Evolutionary conservation across 2,888 invertebrate genomes (phyloP).

Genomic region (Ceraclea dissimilis): DNA sequence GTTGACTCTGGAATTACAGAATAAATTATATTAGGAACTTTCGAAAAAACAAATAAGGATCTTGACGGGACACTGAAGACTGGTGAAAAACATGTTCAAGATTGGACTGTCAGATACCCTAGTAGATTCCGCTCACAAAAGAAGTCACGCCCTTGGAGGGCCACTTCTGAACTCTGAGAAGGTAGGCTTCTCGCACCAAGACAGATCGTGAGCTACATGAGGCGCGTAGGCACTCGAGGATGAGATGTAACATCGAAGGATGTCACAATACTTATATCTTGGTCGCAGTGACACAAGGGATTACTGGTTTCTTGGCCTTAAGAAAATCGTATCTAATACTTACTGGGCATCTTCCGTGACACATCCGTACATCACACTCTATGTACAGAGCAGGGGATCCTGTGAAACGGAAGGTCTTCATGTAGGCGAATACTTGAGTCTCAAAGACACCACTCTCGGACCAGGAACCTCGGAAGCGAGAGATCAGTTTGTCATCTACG

Average conservation of each 20-base stretch:
- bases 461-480: slow-evolving; percentile 89
- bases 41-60: background rate
- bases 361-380: slow-evolving; percentile 93
- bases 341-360: slow-evolving; percentile 90
- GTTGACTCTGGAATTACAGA: slow-evolving; percentile 62
- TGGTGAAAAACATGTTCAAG: background rate
- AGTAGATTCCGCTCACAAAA: too few species aligned
- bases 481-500: slow-evolving; percentile 87
- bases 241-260: too few species aligned
- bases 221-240: too few species aligned
- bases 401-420: slow-evolving; percentile 91
- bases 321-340: slow-evolving; percentile 33
- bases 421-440: slow-evolving; percentile 90
- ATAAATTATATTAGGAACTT: background rate
- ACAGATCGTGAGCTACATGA: too few species aligned
- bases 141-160: too few species aligned
- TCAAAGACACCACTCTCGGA: slow-evolving; percentile 84
- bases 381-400: slow-evolving; percentile 91
- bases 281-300: too few species aligned
- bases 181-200: too few species aligned
- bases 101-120: too few species aligned
- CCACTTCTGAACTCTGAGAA: too few species aligned
- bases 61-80: background rate
- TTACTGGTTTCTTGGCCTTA: too few species aligned
- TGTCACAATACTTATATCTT: too few species aligned